A percentile compares a stretch with the other conserved stretches of the same genome.
These are phyloP conservation scores for Lamproptera curius DNA, from an alignment of 2,888 invertebrate species.

Conservation along the genomic window DNA sequence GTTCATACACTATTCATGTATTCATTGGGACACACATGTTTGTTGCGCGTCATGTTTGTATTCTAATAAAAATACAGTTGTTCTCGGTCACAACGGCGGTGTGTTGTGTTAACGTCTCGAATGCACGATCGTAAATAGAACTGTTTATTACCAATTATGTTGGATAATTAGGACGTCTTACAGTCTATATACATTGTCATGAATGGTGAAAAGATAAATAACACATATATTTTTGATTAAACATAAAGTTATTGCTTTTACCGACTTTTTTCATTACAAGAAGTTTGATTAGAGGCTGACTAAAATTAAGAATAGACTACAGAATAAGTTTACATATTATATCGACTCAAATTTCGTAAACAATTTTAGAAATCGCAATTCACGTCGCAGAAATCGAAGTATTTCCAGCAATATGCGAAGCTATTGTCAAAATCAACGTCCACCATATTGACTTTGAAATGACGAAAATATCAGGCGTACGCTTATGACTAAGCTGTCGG, in stretches of 20 bases:
- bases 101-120: too few relatives aligned
- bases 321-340: too few relatives aligned
- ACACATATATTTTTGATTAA: neutral
- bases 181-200: too few relatives aligned
- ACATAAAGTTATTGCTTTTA: neutral
- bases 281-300: neutral
- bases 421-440: neutral
- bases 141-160: too few relatives aligned
- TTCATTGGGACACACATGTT: constrained; percentile 49
- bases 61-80: neutral
- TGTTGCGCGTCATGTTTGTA: constrained; percentile 28
- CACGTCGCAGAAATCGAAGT: too few relatives aligned
- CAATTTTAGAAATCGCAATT: too few relatives aligned
- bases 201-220: neutral
- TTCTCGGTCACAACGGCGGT: neutral
- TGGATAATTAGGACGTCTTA: too few relatives aligned
- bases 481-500: too few relatives aligned
- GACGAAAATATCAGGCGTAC: neutral
- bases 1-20: constrained; percentile 56
- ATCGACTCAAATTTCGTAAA: too few relatives aligned
- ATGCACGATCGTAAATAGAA: too few relatives aligned
- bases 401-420: neutral
- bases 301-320: neutral
- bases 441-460: neutral
- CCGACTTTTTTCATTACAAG: neutral